A percentile compares a stretch with the other conserved stretches of the same genome.
Conservation (phyloP, 2,797 vertebrate genomes). For the Syngnathus acus region DNA sequence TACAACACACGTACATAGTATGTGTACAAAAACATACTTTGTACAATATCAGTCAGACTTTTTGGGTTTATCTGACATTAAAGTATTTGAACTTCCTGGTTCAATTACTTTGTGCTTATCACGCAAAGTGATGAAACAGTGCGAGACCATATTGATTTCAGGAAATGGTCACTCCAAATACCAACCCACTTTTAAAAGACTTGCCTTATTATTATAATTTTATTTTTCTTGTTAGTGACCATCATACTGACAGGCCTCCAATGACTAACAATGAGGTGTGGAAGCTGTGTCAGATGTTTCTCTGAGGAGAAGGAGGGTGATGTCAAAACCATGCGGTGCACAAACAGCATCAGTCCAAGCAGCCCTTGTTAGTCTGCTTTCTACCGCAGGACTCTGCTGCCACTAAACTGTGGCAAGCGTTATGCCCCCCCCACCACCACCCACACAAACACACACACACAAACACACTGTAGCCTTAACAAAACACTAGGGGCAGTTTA, state of each 20-base stretch:
- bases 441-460: not conserved
- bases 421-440: not conserved
- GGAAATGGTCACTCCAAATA: slow-evolving; percentile 7
- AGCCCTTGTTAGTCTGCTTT: slow-evolving; percentile 51
- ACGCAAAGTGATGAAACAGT: not conserved
- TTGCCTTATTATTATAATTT: slow-evolving; percentile 57
- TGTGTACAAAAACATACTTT: not conserved
- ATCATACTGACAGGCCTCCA: slow-evolving; percentile 66
- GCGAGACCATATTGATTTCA: not conserved
- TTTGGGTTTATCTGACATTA: not conserved
- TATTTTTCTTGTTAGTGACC: slow-evolving; percentile 62
- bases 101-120: not conserved
- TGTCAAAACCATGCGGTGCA: slow-evolving; percentile 66
- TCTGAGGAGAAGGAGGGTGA: slow-evolving; percentile 60
- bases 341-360: slow-evolving; percentile 54
- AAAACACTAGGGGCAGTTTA: not conserved
- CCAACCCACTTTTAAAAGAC: slow-evolving; percentile 25
- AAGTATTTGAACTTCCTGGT: not conserved
- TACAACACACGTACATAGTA: slow-evolving; percentile 9
- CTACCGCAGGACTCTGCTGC: not conserved
- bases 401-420: slow-evolving; percentile 2
- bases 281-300: slow-evolving; percentile 69
- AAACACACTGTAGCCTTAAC: not conserved
- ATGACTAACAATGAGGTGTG: slow-evolving; percentile 66
- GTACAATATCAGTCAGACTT: not conserved